These are phyloP conservation scores for Micrasema minimum DNA, from an alignment of 1,140 invertebrate genomes.

Conservation along the genomic window DNA sequence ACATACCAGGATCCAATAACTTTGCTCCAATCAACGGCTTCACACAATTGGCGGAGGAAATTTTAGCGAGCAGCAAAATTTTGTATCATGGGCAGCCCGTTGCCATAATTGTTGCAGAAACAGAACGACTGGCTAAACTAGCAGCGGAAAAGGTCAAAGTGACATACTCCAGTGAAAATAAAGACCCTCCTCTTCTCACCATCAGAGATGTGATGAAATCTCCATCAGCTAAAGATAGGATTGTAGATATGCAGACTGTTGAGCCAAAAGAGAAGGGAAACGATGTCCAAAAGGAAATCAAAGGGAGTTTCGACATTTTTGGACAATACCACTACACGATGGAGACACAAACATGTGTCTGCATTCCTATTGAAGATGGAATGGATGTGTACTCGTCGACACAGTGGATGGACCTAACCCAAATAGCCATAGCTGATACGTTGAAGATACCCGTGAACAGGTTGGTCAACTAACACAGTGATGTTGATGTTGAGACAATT, in stretches of 20 bases:
- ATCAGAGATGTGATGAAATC: conserved; percentile 59
- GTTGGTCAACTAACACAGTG: conserved; percentile 51
- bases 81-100: conserved; percentile 77
- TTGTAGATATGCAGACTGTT: conserved; percentile 54
- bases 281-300: conserved; percentile 59
- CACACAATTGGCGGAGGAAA: conserved; percentile 62
- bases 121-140: conserved; percentile 71
- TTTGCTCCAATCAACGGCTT: conserved; percentile 59
- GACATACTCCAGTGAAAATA: conserved; percentile 65
- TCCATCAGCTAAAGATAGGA: conserved; percentile 55
- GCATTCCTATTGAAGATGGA: conserved; percentile 74
- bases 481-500: neutral
- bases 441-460: conserved; percentile 66
- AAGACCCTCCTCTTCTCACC: conserved; percentile 57
- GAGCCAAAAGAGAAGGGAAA: conserved; percentile 59
- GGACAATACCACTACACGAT: conserved; percentile 63
- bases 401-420: conserved; percentile 75
- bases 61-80: conserved; percentile 67
- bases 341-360: conserved; percentile 74
- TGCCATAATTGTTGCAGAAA: conserved; percentile 78
- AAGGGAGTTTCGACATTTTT: conserved; percentile 56
- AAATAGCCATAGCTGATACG: conserved; percentile 69
- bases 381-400: conserved; percentile 72
- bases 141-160: conserved; percentile 77
- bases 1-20: conserved; percentile 77